Evolutionary conservation across 1,140 invertebrate species (phyloP).

Genomic region (Dreissena rostriformis): DNA sequence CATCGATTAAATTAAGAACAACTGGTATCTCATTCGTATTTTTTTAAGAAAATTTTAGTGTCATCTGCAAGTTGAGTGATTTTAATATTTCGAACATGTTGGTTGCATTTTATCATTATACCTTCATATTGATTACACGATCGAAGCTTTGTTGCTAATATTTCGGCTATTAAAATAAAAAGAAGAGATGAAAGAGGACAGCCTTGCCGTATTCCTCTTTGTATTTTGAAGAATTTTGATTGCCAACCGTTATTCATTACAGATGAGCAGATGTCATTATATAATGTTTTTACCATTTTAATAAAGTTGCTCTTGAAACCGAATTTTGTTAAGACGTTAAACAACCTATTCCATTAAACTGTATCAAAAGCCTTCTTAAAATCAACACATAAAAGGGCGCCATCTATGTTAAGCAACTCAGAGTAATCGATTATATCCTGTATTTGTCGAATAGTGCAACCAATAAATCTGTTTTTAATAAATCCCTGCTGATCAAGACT

Average conservation of each 20-base stretch:
- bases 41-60: too few relatives aligned
- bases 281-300: background rate
- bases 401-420: slow-evolving; percentile 4
- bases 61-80: too few relatives aligned
- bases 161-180: slow-evolving; percentile 35
- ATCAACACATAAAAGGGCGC: slow-evolving; percentile 15
- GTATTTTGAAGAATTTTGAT: slow-evolving; percentile 18
- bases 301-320: slow-evolving; percentile 4
- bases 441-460: slow-evolving; percentile 20
- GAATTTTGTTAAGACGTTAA: slow-evolving; percentile 14
- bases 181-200: background rate
- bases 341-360: slow-evolving; percentile 16
- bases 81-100: too few relatives aligned
- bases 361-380: slow-evolving; percentile 29
- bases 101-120: too few relatives aligned
- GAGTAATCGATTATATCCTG: slow-evolving; percentile 22
- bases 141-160: slow-evolving; percentile 1
- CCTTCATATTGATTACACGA: too few relatives aligned
- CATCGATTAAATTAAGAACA: too few relatives aligned
- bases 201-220: slow-evolving; percentile 20
- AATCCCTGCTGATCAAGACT: slow-evolving; percentile 40
- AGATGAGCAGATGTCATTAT: slow-evolving; percentile 24
- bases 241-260: slow-evolving; percentile 13
- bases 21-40: too few relatives aligned
- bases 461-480: slow-evolving; percentile 37